These are phyloP conservation scores for Tupaia tana DNA, from an alignment of 2,113 vertebrate species.

Conservation along the genomic window DNA sequence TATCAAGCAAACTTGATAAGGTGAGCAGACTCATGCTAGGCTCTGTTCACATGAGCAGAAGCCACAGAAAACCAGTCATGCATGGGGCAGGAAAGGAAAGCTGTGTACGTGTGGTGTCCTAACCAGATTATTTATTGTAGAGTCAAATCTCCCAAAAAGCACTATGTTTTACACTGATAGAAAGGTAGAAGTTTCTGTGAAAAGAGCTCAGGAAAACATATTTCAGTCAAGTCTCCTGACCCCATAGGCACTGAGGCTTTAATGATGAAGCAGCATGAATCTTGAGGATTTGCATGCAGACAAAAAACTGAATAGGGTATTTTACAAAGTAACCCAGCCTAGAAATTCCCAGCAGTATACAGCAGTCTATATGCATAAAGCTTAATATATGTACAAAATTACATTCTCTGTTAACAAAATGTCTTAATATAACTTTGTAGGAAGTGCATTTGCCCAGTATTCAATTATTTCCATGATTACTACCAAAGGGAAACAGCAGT, in stretches of 20 bases:
- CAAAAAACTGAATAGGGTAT: neutral
- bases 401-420: neutral
- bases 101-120: accelerated
- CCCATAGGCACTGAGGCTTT: neutral
- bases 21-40: neutral
- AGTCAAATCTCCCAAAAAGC: neutral
- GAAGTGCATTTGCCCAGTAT: neutral
- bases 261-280: neutral
- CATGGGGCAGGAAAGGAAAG: neutral
- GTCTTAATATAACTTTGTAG: neutral
- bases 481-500: conserved; percentile 4
- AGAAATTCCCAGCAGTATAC: neutral
- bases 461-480: neutral
- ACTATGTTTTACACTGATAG: neutral
- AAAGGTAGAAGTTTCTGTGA: neutral
- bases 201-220: neutral
- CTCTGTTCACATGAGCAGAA: neutral
- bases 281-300: neutral
- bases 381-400: neutral
- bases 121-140: neutral
- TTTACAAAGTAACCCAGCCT: neutral
- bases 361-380: neutral
- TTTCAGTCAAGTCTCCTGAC: neutral
- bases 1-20: neutral
- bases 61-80: neutral